A percentile compares a stretch with the other conserved stretches of the same genome.
Conservation (phyloP, 2,888 invertebrate genomes). For the Geophilus truncorum region DNA sequence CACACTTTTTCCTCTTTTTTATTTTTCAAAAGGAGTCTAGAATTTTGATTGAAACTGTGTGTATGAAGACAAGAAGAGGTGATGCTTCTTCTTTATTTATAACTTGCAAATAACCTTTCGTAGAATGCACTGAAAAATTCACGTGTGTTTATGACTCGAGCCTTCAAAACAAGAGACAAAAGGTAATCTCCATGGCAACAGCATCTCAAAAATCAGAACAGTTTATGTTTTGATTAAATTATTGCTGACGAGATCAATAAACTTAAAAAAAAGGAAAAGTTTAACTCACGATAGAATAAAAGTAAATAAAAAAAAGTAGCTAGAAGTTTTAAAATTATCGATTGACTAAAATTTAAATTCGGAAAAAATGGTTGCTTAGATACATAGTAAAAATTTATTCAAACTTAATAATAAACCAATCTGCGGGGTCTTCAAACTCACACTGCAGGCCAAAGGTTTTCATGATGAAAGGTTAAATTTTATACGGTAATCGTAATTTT, state of each 20-base stretch:
- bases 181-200: not conserved
- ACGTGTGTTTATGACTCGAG: not conserved
- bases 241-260: not conserved
- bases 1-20: not conserved
- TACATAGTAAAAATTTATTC: not conserved
- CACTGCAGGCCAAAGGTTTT: not conserved
- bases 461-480: not conserved
- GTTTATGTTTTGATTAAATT: slow-evolving; percentile 8
- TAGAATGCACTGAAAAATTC: not conserved
- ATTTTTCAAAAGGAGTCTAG: not conserved
- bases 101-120: not conserved
- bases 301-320: not conserved
- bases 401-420: slow-evolving; percentile 7
- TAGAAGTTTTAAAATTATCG: not conserved
- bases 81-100: not conserved
- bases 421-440: not conserved
- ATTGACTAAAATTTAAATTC: not conserved
- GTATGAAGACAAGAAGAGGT: not conserved
- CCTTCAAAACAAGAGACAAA: not conserved
- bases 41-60: not conserved
- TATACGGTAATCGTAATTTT: not conserved
- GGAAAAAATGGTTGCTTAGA: not conserved
- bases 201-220: not conserved
- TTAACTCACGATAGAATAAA: not conserved
- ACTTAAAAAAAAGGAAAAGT: not conserved